Evolutionary conservation across 2,797 vertebrate species (phyloP).

Genomic region (Setipinna tenuifilis): DNA sequence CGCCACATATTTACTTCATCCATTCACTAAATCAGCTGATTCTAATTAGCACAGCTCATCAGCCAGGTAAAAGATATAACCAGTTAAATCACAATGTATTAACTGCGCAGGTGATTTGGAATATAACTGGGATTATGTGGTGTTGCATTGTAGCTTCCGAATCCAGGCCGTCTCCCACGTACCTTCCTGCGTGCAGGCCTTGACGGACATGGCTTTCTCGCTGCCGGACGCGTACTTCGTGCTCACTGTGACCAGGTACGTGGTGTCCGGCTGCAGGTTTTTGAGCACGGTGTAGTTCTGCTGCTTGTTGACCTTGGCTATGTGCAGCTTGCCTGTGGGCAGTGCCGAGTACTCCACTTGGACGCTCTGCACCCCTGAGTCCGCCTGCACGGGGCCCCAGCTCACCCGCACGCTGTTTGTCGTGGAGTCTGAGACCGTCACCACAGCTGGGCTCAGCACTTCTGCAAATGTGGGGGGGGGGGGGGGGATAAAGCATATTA

Average conservation of each 20-base stretch:
- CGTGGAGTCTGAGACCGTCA: constrained; percentile 82
- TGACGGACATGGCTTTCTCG: constrained; percentile 88
- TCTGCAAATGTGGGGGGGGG: too few species aligned
- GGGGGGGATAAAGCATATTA: background rate
- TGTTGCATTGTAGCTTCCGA: too few species aligned
- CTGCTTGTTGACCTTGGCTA: constrained; percentile 70
- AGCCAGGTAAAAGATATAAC: too few species aligned
- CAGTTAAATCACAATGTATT: too few species aligned
- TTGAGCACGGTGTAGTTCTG: constrained; percentile 83
- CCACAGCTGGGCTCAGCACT: constrained; percentile 78
- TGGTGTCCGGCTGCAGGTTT: constrained; percentile 83
- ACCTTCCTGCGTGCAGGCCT: constrained; percentile 88
- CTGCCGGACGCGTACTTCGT: constrained; percentile 80
- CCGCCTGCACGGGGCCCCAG: constrained; percentile 84
- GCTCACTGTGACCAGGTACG: constrained; percentile 89
- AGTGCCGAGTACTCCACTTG: constrained; percentile 84
- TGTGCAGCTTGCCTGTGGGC: constrained; percentile 71
- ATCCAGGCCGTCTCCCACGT: constrained; percentile 42
- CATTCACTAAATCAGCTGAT: too few species aligned
- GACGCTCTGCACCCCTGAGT: constrained; percentile 73
- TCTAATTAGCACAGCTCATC: too few species aligned
- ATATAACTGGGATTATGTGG: too few species aligned
- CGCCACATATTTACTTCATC: too few species aligned
- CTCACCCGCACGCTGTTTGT: constrained; percentile 83
- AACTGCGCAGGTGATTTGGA: too few species aligned